Conservation (phyloP, 2,797 vertebrate species). For the Podarcis lilfordi region DNA sequence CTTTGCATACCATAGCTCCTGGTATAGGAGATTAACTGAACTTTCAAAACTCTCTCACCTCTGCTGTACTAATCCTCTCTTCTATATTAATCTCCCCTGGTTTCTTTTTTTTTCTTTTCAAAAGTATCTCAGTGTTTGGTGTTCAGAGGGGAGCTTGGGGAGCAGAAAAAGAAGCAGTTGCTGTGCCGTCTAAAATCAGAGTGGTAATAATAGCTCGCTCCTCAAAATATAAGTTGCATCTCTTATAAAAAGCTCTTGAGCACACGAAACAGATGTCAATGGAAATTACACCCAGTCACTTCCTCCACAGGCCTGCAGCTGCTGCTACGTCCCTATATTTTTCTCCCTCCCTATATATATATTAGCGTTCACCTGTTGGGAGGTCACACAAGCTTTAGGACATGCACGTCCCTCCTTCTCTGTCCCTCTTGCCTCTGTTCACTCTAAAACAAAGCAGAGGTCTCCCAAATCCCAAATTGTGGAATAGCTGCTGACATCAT, state of each 20-base stretch:
- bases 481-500: neutral
- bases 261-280: constrained; percentile 42
- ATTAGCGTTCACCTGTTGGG: constrained; percentile 36
- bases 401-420: neutral
- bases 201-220: constrained; percentile 26
- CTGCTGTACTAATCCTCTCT: constrained; percentile 8
- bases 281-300: constrained; percentile 34
- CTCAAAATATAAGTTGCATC: constrained; percentile 38
- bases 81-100: constrained; percentile 28
- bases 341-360: neutral
- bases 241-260: constrained; percentile 36
- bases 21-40: neutral
- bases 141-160: neutral
- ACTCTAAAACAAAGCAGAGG: neutral
- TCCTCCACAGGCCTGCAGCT: constrained; percentile 25
- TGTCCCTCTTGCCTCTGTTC: neutral
- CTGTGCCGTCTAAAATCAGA: neutral
- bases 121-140: neutral
- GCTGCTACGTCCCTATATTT: neutral
- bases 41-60: neutral
- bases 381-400: constrained; percentile 15
- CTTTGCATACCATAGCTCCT: neutral
- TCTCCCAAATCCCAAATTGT: too few species aligned
- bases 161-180: constrained; percentile 9
- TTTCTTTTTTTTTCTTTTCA: neutral